Base-by-base conservation (phyloP, 92 coral and sea anemone genomes). In the Porites cylindrica region DNA sequence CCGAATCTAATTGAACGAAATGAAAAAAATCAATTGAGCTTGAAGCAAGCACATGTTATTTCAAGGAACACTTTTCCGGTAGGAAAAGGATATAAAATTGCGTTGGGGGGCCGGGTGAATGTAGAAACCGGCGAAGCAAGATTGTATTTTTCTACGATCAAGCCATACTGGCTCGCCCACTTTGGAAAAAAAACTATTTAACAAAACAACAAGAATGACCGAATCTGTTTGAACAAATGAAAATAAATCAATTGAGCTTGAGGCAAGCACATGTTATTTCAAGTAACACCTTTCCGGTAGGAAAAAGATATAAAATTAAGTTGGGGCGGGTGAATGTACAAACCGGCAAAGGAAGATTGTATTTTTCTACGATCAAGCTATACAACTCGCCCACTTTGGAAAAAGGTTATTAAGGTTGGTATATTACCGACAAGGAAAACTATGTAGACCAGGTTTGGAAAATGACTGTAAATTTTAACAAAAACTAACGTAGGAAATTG, bases 261-360 rank as follows among this genome's bases (percentile, higher is more conserved):
- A 1, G 1, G 71, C 51, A 62, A 10, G 51, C 52, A 76, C 67
- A 56, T 75, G 65, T 19, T 56, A 76, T 56, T 56, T 10, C 14
- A 19, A 76, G 59, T 7, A 58, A 60, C 50, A 64, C 50, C 61
- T 43, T 78, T 78, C 82, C 82, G 82, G 82, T 78, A 29, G 38
- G 21, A 38, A 78, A 62, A 5, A n/a, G n/a, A 38, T 62, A 78
- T 78, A 78, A 78, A 78, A 10, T 71, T 29, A 29, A 1, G 38
- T 29, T 29, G 38, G 38, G 38, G 38, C 3, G 38, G 38, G 38
- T 78, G 58, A 7, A 54, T 19, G 32, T 17, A 56, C 21, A 23
- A 12, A 38, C 58, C 63, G 43, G 18, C 3, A 12, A 62, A 62
- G 20, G 32, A 18, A 43, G 10, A 11, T 18, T 10, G 9, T 16